A percentile compares a stretch with the other conserved stretches of the same genome.
Evolutionary conservation across 2,888 invertebrate genomes (phyloP).

Genomic region (Pseudoips prasinana): DNA sequence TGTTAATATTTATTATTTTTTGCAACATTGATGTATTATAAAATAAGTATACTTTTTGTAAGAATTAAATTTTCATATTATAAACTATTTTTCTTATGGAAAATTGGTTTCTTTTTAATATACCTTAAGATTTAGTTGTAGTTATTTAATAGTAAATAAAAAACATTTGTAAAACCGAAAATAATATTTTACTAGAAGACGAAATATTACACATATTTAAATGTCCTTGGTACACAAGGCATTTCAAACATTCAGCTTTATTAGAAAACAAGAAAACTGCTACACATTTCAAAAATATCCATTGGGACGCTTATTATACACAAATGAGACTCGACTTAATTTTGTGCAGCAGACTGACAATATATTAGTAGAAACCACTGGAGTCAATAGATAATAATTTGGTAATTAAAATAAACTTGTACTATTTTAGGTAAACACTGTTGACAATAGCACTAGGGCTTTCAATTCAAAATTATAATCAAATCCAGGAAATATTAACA

Average conservation of each 20-base stretch:
- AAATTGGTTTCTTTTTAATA: constrained; percentile 2
- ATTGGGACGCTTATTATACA: constrained; percentile 52
- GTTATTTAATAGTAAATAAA: constrained; percentile 30
- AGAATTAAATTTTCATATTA: constrained; percentile 28
- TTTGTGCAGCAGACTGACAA: constrained; percentile 49
- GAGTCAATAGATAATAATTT: constrained; percentile 36
- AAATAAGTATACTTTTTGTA: constrained; percentile 29
- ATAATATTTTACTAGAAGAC: constrained; percentile 79
- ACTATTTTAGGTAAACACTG: constrained; percentile 50
- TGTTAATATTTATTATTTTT: too few relatives aligned
- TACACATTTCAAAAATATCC: constrained; percentile 59
- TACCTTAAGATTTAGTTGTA: neutral
- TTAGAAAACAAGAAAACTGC: constrained; percentile 57
- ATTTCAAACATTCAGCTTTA: constrained; percentile 53
- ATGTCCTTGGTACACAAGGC: constrained; percentile 57
- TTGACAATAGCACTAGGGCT: constrained; percentile 24
- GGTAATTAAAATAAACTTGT: constrained; percentile 43
- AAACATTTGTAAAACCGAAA: constrained; percentile 66
- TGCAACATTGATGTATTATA: constrained; percentile 26
- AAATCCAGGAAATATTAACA: constrained; percentile 21
- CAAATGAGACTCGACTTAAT: constrained; percentile 34
- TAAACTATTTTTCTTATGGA: constrained; percentile 30
- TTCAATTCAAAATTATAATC: constrained; percentile 20
- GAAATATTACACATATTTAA: constrained; percentile 70
- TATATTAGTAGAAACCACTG: constrained; percentile 26